phyloP scores from a whole-genome alignment of 64 coral and sea anemone genomes.

The Stichodactyla mertensii region DNA sequence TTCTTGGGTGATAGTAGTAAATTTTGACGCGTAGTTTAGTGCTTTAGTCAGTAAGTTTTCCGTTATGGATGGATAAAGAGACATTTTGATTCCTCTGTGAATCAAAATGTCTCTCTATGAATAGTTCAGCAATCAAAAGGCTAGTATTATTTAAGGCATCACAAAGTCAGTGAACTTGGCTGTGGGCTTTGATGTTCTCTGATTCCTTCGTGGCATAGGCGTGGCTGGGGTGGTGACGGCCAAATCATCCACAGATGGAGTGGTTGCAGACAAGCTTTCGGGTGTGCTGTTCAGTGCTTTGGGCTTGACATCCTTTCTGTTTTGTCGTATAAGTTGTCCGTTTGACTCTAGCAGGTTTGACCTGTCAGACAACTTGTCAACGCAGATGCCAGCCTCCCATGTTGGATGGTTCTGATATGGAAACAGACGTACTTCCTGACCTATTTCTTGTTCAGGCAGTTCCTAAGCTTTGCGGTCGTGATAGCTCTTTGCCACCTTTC shows the following conservation, averaged over 20 bases:
- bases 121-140: slow-evolving; percentile 26
- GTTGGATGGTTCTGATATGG: slow-evolving; percentile 24
- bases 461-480: neutral
- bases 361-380: slow-evolving; percentile 53
- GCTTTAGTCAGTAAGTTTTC: too few species aligned
- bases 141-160: slow-evolving; percentile 27
- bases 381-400: slow-evolving; percentile 41
- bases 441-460: slow-evolving; percentile 50
- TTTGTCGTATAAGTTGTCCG: slow-evolving; percentile 20
- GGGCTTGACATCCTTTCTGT: neutral
- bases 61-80: too few species aligned
- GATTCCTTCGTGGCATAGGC: neutral
- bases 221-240: slow-evolving; percentile 16
- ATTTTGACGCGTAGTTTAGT: too few species aligned
- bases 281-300: slow-evolving; percentile 22
- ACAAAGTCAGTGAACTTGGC: slow-evolving; percentile 25
- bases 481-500: too few species aligned
- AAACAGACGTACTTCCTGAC: slow-evolving; percentile 52
- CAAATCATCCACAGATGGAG: slow-evolving; percentile 12
- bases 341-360: slow-evolving; percentile 51
- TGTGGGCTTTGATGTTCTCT: slow-evolving; percentile 19
- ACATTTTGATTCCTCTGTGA: too few species aligned
- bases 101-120: slow-evolving; percentile 20
- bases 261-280: slow-evolving; percentile 20
- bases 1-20: too few species aligned